Percentiles rank a stretch among this genome's conserved stretches.
These are phyloP conservation scores for Cyclophora albipunctata DNA, from an alignment of 2,888 invertebrate species.

Conservation along the genomic window DNA sequence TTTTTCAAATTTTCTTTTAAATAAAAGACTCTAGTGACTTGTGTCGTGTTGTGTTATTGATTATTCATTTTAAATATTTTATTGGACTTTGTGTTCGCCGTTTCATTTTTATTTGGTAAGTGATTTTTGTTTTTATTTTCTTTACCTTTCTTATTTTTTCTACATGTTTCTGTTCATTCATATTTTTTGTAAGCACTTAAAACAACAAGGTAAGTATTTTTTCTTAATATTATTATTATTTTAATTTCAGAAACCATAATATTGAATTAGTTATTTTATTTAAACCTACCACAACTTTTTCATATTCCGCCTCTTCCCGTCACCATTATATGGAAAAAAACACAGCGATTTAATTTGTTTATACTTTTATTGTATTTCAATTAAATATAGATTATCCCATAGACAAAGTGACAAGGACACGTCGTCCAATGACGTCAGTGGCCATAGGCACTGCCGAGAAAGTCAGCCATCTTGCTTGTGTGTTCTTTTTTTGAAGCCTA, in stretches of 20 bases:
- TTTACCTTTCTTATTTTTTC: slow-evolving; percentile 12
- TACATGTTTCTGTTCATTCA: slow-evolving; percentile 5
- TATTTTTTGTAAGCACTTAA: no score
- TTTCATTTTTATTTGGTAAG: slow-evolving; percentile 56
- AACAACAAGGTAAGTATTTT: no score
- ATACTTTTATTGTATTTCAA: slow-evolving; percentile 5
- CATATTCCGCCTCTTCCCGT: no score
- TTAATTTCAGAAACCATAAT: no score
- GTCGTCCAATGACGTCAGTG: slow-evolving; percentile 69
- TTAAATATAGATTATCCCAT: slow-evolving; percentile 27
- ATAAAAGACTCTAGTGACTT: slow-evolving; percentile 58
- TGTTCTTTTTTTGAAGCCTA: slow-evolving; percentile 71
- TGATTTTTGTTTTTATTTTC: slow-evolving; percentile 35
- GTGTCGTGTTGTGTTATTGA: slow-evolving; percentile 68
- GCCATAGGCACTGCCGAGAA: slow-evolving; percentile 69
- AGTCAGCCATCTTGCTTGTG: slow-evolving; percentile 69
- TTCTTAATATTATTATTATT: no score
- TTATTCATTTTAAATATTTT: slow-evolving; percentile 41
- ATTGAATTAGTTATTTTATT: no score
- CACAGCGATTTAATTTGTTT: no score
- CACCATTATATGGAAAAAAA: no score
- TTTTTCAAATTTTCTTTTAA: slow-evolving; percentile 39
- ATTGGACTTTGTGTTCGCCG: slow-evolving; percentile 60
- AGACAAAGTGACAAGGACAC: slow-evolving; percentile 62
- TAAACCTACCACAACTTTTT: no score